phyloP scores from a whole-genome alignment of 2,888 invertebrate genomes.

The Phyllotreta cruciferae region DNA sequence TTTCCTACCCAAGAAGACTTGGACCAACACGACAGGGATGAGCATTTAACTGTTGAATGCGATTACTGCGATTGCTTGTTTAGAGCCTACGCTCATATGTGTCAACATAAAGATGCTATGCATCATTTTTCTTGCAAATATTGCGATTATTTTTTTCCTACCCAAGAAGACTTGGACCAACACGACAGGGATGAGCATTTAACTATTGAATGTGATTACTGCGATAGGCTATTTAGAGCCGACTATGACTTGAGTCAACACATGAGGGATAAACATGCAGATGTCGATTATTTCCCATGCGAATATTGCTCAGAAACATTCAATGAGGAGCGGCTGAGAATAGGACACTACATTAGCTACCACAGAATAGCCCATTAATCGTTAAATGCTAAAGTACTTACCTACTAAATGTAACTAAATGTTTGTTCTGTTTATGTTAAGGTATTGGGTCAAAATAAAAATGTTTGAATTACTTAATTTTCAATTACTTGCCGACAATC shows the following conservation, averaged over 20 bases:
- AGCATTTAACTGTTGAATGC: conserved; percentile 8
- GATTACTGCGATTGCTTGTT: not conserved
- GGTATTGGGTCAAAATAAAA: no score
- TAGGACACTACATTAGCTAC: not conserved
- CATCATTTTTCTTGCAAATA: conserved; percentile 10
- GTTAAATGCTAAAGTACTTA: not conserved
- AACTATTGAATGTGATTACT: conserved; percentile 3
- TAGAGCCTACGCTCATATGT: not conserved
- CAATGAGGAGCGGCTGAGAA: not conserved
- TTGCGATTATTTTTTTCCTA: conserved; percentile 3
- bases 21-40: no score
- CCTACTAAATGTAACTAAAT: no score
- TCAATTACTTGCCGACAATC: no score
- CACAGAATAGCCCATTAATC: not conserved
- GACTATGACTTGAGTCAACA: conserved; percentile 11
- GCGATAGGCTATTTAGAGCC: conserved; percentile 2
- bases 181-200: conserved; percentile 8
- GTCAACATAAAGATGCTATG: conserved; percentile 3
- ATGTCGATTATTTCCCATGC: conserved; percentile 12
- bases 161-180: not conserved
- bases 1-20: no score
- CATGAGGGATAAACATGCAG: not conserved
- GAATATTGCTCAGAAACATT: not conserved
- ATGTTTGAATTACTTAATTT: no score
- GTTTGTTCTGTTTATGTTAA: no score